Evolutionary conservation across 1,140 invertebrate species (phyloP).

Genomic region (Alviniconcha marisindica): DNA sequence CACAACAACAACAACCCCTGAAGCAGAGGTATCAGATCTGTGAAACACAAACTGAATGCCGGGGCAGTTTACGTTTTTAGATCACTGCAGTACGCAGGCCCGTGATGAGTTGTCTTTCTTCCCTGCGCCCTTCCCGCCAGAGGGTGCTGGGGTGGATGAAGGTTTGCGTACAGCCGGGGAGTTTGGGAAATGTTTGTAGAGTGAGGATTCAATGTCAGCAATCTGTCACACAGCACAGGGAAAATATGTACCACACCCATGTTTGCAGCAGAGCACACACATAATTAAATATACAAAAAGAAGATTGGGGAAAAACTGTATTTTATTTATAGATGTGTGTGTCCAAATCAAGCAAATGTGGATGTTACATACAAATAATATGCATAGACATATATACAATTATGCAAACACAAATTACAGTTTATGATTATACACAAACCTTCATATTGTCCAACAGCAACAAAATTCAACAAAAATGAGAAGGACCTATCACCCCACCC

Average conservation of each 20-base stretch:
- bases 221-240: constrained; percentile 23
- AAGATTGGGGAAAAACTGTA: not conserved
- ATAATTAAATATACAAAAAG: not conserved
- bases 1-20: not conserved
- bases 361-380: not conserved
- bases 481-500: no score
- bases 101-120: constrained; percentile 29
- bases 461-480: not conserved
- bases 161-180: constrained; percentile 14
- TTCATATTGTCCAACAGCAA: no score
- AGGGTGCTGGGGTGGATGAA: not conserved
- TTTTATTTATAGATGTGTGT: not conserved
- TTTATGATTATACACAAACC: no score
- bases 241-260: no score
- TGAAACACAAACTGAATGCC: no score
- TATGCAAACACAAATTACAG: not conserved
- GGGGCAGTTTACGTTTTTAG: not conserved
- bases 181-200: constrained; percentile 22
- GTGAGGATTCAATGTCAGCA: constrained; percentile 38
- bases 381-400: not conserved
- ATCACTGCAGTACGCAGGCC: constrained; percentile 42
- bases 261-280: no score
- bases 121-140: not conserved
- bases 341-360: not conserved
- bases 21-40: not conserved